Conservation (phyloP, 1,140 invertebrate species). For the Drosophila gunungcola region DNA sequence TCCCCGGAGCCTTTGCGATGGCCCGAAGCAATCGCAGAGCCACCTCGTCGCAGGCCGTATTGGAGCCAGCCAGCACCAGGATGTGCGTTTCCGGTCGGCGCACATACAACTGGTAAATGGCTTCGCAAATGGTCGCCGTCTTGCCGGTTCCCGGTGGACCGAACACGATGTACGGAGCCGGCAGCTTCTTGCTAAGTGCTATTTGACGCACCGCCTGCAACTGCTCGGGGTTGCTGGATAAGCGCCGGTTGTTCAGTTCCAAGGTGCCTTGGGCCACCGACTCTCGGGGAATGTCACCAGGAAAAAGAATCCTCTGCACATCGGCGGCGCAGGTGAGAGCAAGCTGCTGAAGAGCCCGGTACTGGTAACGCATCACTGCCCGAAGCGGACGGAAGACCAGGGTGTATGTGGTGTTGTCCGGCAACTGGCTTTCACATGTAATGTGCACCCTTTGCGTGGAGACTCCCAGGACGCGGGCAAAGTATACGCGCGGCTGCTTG, state of each 20-base stretch:
- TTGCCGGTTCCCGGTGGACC: conserved; percentile 93
- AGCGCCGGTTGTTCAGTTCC: conserved; percentile 30
- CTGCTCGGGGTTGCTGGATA: conserved; percentile 87
- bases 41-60: conserved; percentile 92
- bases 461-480: conserved; percentile 65
- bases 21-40: conserved; percentile 86
- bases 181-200: conserved; percentile 86
- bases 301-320: conserved; percentile 64
- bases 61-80: conserved; percentile 90
- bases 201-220: conserved; percentile 88
- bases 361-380: conserved; percentile 68
- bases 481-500: conserved; percentile 59
- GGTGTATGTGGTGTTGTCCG: conserved; percentile 57
- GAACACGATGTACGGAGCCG: conserved; percentile 91
- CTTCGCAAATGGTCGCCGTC: conserved; percentile 91
- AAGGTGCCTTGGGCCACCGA: conserved; percentile 11
- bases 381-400: conserved; percentile 70
- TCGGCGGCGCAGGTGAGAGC: conserved; percentile 19
- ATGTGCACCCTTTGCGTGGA: conserved; percentile 64
- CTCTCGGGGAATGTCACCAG: conserved; percentile 20
- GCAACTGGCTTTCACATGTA: conserved; percentile 66
- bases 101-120: conserved; percentile 86
- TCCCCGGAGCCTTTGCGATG: conserved; percentile 67
- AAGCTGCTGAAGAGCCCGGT: conserved; percentile 67
- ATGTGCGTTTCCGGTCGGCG: conserved; percentile 85